phyloP scores from a whole-genome alignment of 2,797 vertebrate species.

The Glossophaga mutica region DNA sequence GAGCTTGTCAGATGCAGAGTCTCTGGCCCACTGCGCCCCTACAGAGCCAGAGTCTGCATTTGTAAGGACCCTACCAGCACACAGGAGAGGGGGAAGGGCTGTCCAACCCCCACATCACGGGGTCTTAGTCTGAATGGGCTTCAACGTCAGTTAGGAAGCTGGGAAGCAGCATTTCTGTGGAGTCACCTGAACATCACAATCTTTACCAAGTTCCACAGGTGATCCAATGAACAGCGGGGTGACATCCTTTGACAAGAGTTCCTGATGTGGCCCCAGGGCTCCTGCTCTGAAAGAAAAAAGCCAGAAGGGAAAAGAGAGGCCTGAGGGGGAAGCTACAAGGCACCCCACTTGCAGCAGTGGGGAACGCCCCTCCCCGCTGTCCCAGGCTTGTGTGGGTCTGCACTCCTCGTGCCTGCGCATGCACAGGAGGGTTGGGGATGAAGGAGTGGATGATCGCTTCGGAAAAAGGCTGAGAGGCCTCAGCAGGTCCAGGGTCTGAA shows the following conservation, averaged over 20 bases:
- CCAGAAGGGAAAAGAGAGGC: not conserved
- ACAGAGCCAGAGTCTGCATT: not conserved
- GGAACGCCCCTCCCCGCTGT: too few species aligned
- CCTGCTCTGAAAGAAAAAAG: not conserved
- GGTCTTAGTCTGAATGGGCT: not conserved
- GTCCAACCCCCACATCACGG: not conserved
- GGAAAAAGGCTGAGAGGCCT: not conserved
- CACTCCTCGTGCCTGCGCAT: not conserved
- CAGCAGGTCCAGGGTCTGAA: not conserved
- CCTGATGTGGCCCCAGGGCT: not conserved
- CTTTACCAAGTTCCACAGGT: not conserved
- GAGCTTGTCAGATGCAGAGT: not conserved
- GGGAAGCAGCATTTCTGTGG: not conserved
- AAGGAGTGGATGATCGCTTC: not conserved
- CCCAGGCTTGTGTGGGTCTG: too few species aligned
- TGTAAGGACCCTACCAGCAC: not conserved
- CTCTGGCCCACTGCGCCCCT: too few species aligned
- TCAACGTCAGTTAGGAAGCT: not conserved
- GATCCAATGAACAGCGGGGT: not conserved
- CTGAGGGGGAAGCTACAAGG: too few species aligned
- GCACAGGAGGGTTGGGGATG: accelerated
- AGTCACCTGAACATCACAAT: not conserved
- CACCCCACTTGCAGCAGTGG: too few species aligned
- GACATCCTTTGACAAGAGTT: not conserved
- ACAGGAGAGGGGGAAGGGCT: too few species aligned